Base-by-base conservation (phyloP, 2,113 vertebrate genomes). In the Microcebus tavaratra region DNA sequence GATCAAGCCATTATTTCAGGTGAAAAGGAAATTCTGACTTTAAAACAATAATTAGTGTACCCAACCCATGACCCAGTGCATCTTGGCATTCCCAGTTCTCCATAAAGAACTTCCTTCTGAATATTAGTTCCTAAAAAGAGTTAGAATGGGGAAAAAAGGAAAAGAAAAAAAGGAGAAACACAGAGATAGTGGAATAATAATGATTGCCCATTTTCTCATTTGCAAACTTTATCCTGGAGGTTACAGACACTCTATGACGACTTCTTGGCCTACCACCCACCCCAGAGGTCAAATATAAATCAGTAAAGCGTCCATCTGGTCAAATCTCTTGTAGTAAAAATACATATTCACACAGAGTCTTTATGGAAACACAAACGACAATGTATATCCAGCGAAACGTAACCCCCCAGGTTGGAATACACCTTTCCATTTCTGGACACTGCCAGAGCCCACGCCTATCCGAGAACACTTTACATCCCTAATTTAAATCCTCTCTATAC, bases 1-100 rank as follows among this genome's bases (percentile, higher is more conserved):
- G 72, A 20, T n/a, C 20, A 73, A 93, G 25, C 12, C 88, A 95
- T 87, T 45, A 87, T 84, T 96, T 95, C 67, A 86, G 27, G 34
- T 75, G 63, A 93, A 94, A 61, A 91, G 23, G 2, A 73, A 93
- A 97, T 79, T 50, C 18, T 89, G 45, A 89, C 31, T 88, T 95
- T 57, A 39, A 80, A 90, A 8, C 92, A 82, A 67, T 14, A 31
- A 61, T 90, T 45, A 23, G 4, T 36, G 4, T 63, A 53, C 9
- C 31, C 50, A 80, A 75, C 25, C 31, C 8, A 53, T 73, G 15
- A 70, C 25, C 34, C 9, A 29, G 31, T 27, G 20, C 29, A 34
- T 82, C 55, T 63, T 36, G 25, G 34, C 27, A 96, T 85, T 80
- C 72, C 68, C 18, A 63, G 23, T 23, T 61, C 55, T 91, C 10